Base-by-base conservation (phyloP, 2,888 invertebrate species). In the Leptinotarsa rubiginosa region DNA sequence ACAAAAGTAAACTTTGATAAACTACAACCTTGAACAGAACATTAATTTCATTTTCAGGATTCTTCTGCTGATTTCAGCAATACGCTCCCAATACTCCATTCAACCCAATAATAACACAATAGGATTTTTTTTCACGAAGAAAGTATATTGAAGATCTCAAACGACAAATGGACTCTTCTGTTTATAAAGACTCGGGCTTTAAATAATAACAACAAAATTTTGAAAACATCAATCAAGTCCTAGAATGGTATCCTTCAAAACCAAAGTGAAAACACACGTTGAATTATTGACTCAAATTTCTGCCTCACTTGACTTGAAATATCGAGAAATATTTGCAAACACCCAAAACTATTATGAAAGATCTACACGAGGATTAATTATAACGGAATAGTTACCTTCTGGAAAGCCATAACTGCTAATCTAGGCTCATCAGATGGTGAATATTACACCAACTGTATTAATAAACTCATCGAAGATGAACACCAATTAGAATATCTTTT, bases 401-500 rank as follows among this genome's bases (percentile, higher is more conserved):
- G 22, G 25, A 67, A 52, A 25, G 22, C 52, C 3, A 67, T 67
- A 2, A 52, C 52, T 5, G 67, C 16, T 1, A 67, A 67, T 10
- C 52, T 52, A 1, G 67, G 52, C 16, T 50, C 50, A 31, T 41
- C 47, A 16, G 47, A 47, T 16, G 67, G 52, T 31, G 67, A 65
- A 65, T 65, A 65, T 47, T 65, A 47, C 7, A 31, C 67, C 12
- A 52, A 67, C 20, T 67, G 52, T 67, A 67, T 67, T n/a, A 52
- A 59, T 59, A 18, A 56, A 69, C 16, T 69, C 41, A 12, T 25
- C 22, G 25, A 72, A 13, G 69, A 72, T 25, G 25, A 68, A 49
- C 62, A 72, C 15, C 64, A 69, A 69, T 16, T 69, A 18, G 69
- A 69, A 69, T 69, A 68, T 25, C 68, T 72, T n/a, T 54, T 67